phyloP scores from a whole-genome alignment of 2,888 invertebrate species.

The Heteropelma amictum region DNA sequence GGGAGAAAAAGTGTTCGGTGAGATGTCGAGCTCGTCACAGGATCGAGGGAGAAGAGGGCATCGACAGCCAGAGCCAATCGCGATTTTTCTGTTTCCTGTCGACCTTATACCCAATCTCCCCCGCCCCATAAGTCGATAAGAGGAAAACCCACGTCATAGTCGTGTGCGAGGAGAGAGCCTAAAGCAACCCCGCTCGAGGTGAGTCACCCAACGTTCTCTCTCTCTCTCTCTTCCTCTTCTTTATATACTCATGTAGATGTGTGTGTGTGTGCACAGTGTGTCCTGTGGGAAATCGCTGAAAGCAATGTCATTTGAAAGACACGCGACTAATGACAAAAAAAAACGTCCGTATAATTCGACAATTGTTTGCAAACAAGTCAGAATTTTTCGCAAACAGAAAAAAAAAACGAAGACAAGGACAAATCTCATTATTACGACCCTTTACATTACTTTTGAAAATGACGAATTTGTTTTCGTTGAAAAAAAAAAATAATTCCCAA shows the following conservation, averaged over 20 bases:
- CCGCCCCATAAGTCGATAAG: conserved; percentile 64
- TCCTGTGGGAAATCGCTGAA: too few relatives aligned
- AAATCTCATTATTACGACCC: too few relatives aligned
- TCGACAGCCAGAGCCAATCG: conserved; percentile 44
- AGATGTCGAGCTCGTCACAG: background rate
- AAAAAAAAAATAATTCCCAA: too few relatives aligned
- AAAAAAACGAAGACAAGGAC: too few relatives aligned
- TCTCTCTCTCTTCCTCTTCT: background rate
- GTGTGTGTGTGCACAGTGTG: background rate
- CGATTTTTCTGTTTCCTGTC: conserved; percentile 60
- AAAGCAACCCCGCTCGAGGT: conserved; percentile 42
- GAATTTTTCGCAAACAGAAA: too few relatives aligned
- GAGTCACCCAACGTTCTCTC: conserved; percentile 37
- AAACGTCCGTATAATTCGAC: too few relatives aligned
- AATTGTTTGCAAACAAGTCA: too few relatives aligned
- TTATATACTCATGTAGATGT: background rate
- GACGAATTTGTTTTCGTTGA: too few relatives aligned
- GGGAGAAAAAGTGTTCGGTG: background rate
- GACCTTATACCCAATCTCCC: conserved; percentile 30
- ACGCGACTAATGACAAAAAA: too few relatives aligned
- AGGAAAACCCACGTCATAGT: conserved; percentile 63
- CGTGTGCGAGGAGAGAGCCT: background rate
- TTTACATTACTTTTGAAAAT: too few relatives aligned
- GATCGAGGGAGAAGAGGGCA: background rate
- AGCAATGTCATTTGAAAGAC: too few relatives aligned